Base-by-base conservation (phyloP, 2,888 invertebrate species). In the Diplolepis rosae region DNA sequence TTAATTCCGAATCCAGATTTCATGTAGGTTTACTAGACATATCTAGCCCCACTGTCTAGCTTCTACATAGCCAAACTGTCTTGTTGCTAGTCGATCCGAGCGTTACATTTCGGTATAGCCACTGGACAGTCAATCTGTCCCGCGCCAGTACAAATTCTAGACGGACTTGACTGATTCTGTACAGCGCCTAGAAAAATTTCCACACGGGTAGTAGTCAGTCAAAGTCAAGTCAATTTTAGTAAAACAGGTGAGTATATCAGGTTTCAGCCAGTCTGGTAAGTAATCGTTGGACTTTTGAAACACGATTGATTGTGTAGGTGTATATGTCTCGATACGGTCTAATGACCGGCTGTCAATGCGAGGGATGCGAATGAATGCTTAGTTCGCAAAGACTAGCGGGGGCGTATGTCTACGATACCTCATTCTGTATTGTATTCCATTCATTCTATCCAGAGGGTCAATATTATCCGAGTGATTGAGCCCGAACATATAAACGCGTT, bases 271-370 rank as follows among this genome's bases (percentile, higher is more conserved):
- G 39, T 32, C 39, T 61, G 32, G 15, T 7, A 54, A 54, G 15
- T 30, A 30, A 54, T 54, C 39, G 22, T 61, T 35, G 24, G 61
- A 61, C 61, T 39, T 54, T 61, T 61, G 39, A 61, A 61, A 61
- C 22, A 35, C 22, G 39, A 24, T 61, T 35, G 61, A 61, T 35
- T 71, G 73, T 72, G 76, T 76, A 75, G 77, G 76, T 73, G 74
- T 78, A 72, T 70, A 77, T 76, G 77, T 78, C 75, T 75, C 66
- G 68, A 68, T 32, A 51, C 45, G 68, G 69, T 56, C 82, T 84
- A 87, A 88, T 86, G 87, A 87, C 85, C 84, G 84, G 84, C 87
- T 87, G 87, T 87, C 87, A 87, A 85, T 87, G 81, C 74, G 76
- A 79, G 77, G 70, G 76, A 75, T 73, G 74, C 72, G 72, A 68